These are phyloP conservation scores for Pocillopora meandrina DNA, from an alignment of 92 coral and sea anemone species.

Conservation along the genomic window DNA sequence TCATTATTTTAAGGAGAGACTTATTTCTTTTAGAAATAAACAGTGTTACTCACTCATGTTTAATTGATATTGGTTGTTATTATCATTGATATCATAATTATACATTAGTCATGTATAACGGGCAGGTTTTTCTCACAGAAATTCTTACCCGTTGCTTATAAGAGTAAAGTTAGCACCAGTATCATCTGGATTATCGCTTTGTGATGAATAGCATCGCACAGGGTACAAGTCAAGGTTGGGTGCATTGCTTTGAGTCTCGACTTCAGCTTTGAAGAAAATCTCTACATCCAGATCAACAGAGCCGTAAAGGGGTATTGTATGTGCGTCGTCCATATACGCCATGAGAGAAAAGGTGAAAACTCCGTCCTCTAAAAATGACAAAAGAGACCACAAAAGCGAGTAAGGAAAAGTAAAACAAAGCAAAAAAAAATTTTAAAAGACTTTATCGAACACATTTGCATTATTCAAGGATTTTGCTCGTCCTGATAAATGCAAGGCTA, in stretches of 20 bases:
- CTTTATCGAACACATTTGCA: too few species aligned
- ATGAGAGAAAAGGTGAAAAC: not conserved
- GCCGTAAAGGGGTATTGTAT: not conserved
- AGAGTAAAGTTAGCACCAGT: not conserved
- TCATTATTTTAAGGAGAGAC: too few species aligned
- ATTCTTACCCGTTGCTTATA: not conserved
- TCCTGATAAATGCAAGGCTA: too few species aligned
- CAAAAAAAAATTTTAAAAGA: too few species aligned
- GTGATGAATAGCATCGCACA: not conserved
- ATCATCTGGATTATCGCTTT: not conserved
- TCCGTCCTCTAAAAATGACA: not conserved
- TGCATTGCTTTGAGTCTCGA: not conserved
- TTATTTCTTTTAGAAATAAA: too few species aligned
- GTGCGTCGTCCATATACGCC: not conserved
- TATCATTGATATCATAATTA: not conserved
- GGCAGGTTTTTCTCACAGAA: not conserved
- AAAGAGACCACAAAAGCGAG: not conserved
- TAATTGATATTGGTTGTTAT: too few species aligned
- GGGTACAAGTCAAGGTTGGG: not conserved
- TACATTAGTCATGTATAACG: not conserved
- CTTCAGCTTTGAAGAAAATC: not conserved
- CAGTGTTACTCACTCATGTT: too few species aligned
- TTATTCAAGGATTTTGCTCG: too few species aligned
- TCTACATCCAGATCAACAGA: not conserved
- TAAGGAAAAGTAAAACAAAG: not conserved